Conservation (phyloP, 30 jellyfish, hydroid and myxozoan species). For the Rhopilema esculentum region DNA sequence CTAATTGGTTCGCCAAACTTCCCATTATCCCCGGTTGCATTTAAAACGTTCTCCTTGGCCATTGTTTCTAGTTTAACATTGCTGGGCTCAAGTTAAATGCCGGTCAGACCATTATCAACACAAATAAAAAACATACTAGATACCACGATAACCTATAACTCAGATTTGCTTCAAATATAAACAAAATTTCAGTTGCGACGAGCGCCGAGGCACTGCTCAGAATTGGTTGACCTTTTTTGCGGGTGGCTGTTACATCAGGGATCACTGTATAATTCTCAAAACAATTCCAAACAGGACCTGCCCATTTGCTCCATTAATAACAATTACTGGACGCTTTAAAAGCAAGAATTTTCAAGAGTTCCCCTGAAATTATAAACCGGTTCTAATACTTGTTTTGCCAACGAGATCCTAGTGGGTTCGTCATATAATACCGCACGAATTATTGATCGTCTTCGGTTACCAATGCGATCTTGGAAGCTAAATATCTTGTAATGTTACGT, state of each 20-base stretch:
- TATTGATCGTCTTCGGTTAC: too few relatives aligned
- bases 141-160: neutral
- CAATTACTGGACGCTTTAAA: too few relatives aligned
- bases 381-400: too few relatives aligned
- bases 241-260: slow-evolving; percentile 23
- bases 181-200: neutral
- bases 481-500: too few relatives aligned
- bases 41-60: neutral
- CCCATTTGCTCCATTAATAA: neutral
- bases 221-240: slow-evolving; percentile 34
- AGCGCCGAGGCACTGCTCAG: neutral
- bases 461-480: too few relatives aligned
- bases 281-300: neutral
- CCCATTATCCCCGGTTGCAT: neutral
- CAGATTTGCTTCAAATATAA: neutral
- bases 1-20: neutral
- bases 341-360: neutral
- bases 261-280: neutral
- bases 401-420: too few relatives aligned
- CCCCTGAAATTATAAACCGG: neutral
- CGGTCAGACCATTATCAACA: neutral
- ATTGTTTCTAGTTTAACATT: neutral
- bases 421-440: too few relatives aligned
- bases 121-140: neutral
- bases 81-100: neutral